These are phyloP conservation scores for Gavialis gangeticus DNA, from an alignment of 2,113 vertebrate species.

Conservation along the genomic window DNA sequence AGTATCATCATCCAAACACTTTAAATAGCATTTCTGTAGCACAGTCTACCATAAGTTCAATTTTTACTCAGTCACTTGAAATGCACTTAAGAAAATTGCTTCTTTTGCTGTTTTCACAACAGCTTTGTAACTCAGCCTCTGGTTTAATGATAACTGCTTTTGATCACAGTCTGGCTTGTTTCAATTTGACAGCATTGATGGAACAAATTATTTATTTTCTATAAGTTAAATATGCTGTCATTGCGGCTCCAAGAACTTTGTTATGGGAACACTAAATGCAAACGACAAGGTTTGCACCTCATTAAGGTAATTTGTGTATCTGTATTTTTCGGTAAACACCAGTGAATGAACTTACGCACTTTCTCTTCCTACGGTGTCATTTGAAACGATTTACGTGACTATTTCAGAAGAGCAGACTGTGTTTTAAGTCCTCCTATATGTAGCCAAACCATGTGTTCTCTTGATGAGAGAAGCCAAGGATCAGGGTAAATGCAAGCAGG, in stretches of 20 bases:
- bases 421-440: slow-evolving; percentile 49
- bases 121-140: slow-evolving; percentile 71
- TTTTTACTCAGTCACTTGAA: slow-evolving; percentile 76
- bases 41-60: slow-evolving; percentile 62
- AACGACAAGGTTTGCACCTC: slow-evolving; percentile 67
- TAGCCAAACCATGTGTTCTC: slow-evolving; percentile 47
- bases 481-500: slow-evolving; percentile 17
- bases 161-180: slow-evolving; percentile 76
- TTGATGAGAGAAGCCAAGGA: not conserved
- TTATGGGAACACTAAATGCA: slow-evolving; percentile 44
- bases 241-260: slow-evolving; percentile 45
- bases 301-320: slow-evolving; percentile 74
- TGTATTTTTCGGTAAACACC: slow-evolving; percentile 70
- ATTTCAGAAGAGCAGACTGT: slow-evolving; percentile 48
- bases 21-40: slow-evolving; percentile 65
- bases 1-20: slow-evolving; percentile 67
- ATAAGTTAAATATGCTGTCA: slow-evolving; percentile 64
- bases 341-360: slow-evolving; percentile 58
- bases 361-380: slow-evolving; percentile 56
- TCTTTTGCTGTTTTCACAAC: slow-evolving; percentile 75
- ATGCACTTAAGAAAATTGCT: slow-evolving; percentile 77
- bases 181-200: slow-evolving; percentile 74
- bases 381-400: slow-evolving; percentile 55
- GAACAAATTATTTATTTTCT: slow-evolving; percentile 77
- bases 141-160: slow-evolving; percentile 72